phyloP scores from a whole-genome alignment of 1,140 invertebrate species.

The Pollicipes pollicipes region DNA sequence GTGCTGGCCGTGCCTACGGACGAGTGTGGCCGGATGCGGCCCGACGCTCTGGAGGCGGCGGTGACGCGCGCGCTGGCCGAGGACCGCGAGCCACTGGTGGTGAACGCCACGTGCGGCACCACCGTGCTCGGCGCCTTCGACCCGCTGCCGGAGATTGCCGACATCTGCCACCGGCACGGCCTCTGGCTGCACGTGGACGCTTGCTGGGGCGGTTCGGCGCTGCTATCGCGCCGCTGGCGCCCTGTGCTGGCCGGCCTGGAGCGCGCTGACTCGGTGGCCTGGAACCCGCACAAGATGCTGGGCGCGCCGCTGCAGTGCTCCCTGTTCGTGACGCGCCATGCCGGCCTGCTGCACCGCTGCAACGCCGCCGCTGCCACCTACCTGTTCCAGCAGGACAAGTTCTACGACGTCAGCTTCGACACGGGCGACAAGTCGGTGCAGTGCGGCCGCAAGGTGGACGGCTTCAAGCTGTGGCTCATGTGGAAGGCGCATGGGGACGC shows the following conservation, averaged over 20 bases:
- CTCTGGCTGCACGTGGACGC: conserved; percentile 93
- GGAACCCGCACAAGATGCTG: conserved; percentile 88
- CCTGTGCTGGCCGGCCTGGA: conserved; percentile 37
- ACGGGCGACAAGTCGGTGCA: conserved; percentile 85
- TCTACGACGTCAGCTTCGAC: conserved; percentile 75
- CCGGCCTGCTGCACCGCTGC: conserved; percentile 43
- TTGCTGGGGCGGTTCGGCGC: conserved; percentile 60
- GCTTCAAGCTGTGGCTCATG: conserved; percentile 85
- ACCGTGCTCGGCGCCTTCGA: conserved; percentile 64
- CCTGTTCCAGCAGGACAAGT: conserved; percentile 81
- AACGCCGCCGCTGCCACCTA: conserved; percentile 66
- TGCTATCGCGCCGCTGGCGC: conserved; percentile 47
- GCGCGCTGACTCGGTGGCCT: conserved; percentile 62
- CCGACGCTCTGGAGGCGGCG: conserved; percentile 13
- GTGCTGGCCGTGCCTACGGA: conserved; percentile 54
- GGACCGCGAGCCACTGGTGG: conserved; percentile 51
- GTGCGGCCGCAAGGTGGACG: conserved; percentile 81
- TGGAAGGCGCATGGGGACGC: conserved; percentile 53
- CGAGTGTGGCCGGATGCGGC: conserved; percentile 50
- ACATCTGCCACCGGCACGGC: conserved; percentile 58
- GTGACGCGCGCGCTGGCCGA: conserved; percentile 6
- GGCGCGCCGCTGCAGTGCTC: conserved; percentile 77
- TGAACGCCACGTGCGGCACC: conserved; percentile 72
- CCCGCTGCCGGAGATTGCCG: conserved; percentile 57
- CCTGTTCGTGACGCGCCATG: conserved; percentile 47